Evolutionary conservation across 2,797 vertebrate species (phyloP).

Genomic region (Cetoscarus ocellatus): DNA sequence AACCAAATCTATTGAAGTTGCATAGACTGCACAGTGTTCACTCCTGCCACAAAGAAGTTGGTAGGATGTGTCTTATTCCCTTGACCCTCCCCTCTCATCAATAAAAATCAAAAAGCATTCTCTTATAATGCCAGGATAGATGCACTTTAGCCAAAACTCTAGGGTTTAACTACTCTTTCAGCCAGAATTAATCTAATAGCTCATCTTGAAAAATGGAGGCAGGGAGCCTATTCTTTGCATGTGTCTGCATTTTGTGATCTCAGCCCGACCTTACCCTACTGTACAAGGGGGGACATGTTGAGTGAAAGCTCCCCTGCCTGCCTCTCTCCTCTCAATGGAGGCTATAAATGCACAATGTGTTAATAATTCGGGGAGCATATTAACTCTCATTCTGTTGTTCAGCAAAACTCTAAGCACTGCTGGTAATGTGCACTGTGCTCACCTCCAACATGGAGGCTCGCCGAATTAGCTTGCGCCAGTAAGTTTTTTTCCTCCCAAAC

Average conservation of each 20-base stretch:
- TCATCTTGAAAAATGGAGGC: constrained; percentile 65
- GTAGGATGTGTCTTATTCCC: too few species aligned
- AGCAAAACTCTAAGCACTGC: constrained; percentile 89
- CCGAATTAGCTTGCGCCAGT: constrained; percentile 96
- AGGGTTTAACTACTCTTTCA: too few species aligned
- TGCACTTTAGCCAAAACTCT: too few species aligned
- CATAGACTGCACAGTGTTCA: too few species aligned
- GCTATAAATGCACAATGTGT: constrained; percentile 92
- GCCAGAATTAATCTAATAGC: constrained; percentile 70
- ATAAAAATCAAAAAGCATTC: too few species aligned
- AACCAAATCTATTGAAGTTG: too few species aligned
- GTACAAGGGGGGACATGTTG: constrained; percentile 40
- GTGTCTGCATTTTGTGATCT: constrained; percentile 59
- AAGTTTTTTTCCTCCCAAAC: constrained; percentile 86
- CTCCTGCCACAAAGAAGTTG: too few species aligned
- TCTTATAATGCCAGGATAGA: too few species aligned
- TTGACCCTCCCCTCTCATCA: too few species aligned
- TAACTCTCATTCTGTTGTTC: constrained; percentile 94
- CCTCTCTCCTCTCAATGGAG: constrained; percentile 84
- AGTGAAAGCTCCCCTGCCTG: constrained; percentile 71
- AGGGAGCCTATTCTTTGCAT: constrained; percentile 51
- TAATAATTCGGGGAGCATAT: constrained; percentile 94
- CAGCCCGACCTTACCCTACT: constrained; percentile 45
- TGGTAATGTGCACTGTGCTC: constrained; percentile 90
- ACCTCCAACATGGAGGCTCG: constrained; percentile 90